These are phyloP conservation scores for Nibea albiflora DNA, from an alignment of 2,113 vertebrate species.

Conservation along the genomic window DNA sequence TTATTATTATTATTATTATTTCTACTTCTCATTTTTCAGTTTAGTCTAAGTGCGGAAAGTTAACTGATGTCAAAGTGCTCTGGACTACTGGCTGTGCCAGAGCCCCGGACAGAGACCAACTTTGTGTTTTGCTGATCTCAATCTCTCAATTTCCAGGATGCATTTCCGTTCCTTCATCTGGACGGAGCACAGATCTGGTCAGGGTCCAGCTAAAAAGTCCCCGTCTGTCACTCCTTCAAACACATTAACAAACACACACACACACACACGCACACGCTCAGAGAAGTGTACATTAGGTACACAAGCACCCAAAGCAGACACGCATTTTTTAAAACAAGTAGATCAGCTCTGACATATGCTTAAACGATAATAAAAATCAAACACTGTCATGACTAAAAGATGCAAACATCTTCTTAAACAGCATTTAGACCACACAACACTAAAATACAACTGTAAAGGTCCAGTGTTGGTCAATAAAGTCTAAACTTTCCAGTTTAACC, in stretches of 20 bases:
- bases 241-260: constrained; percentile 11
- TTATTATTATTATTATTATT: constrained; percentile 3
- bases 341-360: neutral
- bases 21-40: constrained; percentile 31
- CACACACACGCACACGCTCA: neutral
- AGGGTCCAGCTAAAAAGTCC: constrained; percentile 25
- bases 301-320: neutral
- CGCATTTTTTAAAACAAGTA: rapidly evolving
- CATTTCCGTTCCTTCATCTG: constrained; percentile 71
- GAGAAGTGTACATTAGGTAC: neutral
- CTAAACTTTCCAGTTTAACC: neutral
- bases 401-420: neutral
- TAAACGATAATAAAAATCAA: neutral
- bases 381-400: neutral
- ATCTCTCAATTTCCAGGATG: constrained; percentile 68
- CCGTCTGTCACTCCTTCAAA: constrained; percentile 36
- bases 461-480: too few relatives aligned
- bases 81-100: constrained; percentile 38
- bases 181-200: constrained; percentile 64
- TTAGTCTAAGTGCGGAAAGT: neutral
- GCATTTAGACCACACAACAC: neutral
- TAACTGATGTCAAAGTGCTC: constrained; percentile 28
- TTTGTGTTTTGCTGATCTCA: constrained; percentile 75
- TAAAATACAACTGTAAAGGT: neutral
- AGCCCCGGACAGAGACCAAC: constrained; percentile 72